Conservation (phyloP, 2,888 invertebrate species). For the Choreutis nemorana region DNA sequence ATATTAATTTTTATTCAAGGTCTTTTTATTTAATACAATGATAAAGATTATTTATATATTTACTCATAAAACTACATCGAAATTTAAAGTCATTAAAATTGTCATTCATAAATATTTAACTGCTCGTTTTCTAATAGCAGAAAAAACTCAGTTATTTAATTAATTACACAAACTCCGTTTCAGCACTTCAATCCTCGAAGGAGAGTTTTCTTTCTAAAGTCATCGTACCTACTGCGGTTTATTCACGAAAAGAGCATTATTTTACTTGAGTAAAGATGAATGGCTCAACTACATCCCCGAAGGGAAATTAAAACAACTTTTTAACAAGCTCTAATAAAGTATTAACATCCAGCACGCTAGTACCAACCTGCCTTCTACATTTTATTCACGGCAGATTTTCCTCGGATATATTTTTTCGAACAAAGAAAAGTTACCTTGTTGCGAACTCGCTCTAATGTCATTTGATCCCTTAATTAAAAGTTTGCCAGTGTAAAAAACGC, state of each 20-base stretch:
- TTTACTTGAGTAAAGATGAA: conserved; percentile 9
- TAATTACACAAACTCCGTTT: no score
- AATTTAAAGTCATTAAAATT: no score
- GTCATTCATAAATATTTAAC: no score
- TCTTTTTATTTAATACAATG: no score
- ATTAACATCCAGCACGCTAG: conserved; percentile 12
- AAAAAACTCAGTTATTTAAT: no score
- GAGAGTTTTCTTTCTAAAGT: no score
- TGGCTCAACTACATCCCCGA: conserved; percentile 14
- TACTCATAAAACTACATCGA: no score
- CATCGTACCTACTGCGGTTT: no score
- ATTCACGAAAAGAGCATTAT: conserved; percentile 10
- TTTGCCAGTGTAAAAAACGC: conserved; percentile 46
- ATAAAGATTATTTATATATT: no score
- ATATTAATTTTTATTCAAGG: no score
- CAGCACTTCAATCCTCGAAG: no score
- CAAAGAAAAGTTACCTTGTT: conserved; percentile 51
- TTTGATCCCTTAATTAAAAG: conserved; percentile 66
- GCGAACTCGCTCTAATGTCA: conserved; percentile 57
- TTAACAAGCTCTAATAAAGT: conserved; percentile 24
- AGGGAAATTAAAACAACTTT: conserved; percentile 21
- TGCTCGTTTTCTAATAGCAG: no score
- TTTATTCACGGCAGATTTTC: conserved; percentile 23
- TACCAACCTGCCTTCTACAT: conserved; percentile 17
- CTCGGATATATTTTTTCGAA: conserved; percentile 26